A percentile compares a stretch with the other conserved stretches of the same genome.
phyloP scores from a whole-genome alignment of 2,113 vertebrate genomes.

The Corvus cornix region DNA sequence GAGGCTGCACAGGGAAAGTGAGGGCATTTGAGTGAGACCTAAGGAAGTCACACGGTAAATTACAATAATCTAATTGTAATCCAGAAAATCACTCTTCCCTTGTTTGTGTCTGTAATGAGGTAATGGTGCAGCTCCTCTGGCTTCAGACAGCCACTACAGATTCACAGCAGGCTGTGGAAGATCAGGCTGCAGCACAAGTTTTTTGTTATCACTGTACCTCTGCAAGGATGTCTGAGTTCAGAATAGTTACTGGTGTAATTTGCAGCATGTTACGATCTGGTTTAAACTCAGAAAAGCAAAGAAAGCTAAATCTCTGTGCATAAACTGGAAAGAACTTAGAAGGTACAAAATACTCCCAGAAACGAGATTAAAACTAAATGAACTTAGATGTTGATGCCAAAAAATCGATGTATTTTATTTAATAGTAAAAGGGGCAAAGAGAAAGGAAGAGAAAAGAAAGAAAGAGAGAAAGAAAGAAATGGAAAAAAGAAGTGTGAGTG shows the following conservation, averaged over 20 bases:
- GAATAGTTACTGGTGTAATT: background rate
- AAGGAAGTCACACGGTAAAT: background rate
- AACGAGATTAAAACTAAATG: too few species aligned
- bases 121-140: background rate
- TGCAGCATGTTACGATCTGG: too few species aligned
- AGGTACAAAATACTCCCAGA: too few species aligned
- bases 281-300: too few species aligned
- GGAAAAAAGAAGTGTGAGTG: too few species aligned
- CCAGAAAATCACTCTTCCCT: slow-evolving; percentile 2
- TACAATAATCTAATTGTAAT: background rate
- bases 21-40: slow-evolving; percentile 11
- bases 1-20: background rate
- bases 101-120: slow-evolving; percentile 10
- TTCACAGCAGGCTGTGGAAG: background rate
- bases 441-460: too few species aligned
- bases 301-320: too few species aligned
- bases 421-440: too few species aligned
- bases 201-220: background rate
- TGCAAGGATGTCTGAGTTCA: background rate
- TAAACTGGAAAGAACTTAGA: too few species aligned
- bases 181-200: background rate
- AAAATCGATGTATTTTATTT: too few species aligned
- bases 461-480: too few species aligned
- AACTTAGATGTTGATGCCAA: too few species aligned
- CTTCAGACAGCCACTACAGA: background rate